phyloP scores from a whole-genome alignment of 2,797 vertebrate species.

The Valencia hispanica region DNA sequence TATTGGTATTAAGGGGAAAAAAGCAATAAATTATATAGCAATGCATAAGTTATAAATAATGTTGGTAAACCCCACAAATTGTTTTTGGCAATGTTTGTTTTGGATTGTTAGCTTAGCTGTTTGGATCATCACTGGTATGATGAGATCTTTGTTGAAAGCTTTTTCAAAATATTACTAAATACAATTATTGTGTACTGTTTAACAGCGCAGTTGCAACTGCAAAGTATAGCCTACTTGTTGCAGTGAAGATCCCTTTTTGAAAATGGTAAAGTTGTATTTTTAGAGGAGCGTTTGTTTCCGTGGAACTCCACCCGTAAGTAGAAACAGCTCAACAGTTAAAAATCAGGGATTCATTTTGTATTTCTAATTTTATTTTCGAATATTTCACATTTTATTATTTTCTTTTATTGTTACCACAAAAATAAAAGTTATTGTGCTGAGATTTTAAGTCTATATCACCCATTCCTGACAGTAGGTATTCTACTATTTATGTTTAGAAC shows the following conservation, averaged over 20 bases:
- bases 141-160: neutral
- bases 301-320: neutral
- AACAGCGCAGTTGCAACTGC: neutral
- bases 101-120: neutral
- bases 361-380: neutral
- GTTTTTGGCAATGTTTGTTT: neutral
- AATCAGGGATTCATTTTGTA: neutral
- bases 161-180: neutral
- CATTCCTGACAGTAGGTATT: too few relatives aligned
- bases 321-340: neutral
- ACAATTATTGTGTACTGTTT: neutral
- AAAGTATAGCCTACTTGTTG: too few relatives aligned
- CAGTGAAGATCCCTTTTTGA: neutral
- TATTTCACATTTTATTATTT: neutral
- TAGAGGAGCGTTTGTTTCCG: neutral
- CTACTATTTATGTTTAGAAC: neutral
- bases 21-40: neutral
- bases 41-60: too few relatives aligned
- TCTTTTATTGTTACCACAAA: neutral
- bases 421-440: neutral
- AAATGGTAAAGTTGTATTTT: too few relatives aligned
- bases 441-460: neutral
- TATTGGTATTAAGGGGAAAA: neutral
- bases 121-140: neutral
- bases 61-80: neutral